phyloP scores from a whole-genome alignment of 2,797 vertebrate species.

The Coluber constrictor region DNA sequence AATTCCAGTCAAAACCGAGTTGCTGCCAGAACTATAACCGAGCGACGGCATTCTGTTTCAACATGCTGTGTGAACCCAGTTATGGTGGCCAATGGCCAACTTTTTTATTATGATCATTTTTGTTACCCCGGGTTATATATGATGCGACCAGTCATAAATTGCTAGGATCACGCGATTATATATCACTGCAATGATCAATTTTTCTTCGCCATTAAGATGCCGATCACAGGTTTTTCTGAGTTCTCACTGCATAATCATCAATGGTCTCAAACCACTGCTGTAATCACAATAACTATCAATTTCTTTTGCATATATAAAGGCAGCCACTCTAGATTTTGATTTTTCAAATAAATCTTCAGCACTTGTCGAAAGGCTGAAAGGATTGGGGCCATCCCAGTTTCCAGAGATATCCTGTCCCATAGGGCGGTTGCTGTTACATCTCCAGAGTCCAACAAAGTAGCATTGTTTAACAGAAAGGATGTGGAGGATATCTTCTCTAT shows the following conservation, averaged over 20 bases:
- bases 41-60: neutral
- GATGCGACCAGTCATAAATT: neutral
- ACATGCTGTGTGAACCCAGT: neutral
- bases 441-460: neutral
- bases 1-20: constrained; percentile 63
- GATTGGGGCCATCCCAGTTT: neutral
- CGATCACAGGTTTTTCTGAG: neutral
- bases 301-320: neutral
- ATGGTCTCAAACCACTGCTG: neutral
- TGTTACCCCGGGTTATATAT: neutral
- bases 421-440: neutral
- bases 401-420: neutral
- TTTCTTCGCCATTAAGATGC: neutral
- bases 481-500: neutral
- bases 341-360: neutral
- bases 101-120: neutral
- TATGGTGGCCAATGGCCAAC: neutral
- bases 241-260: neutral
- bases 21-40: constrained; percentile 64
- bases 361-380: neutral
- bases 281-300: neutral
- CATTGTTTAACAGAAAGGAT: neutral
- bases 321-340: neutral
- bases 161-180: neutral
- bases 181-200: neutral